Base-by-base conservation (phyloP, 1,140 invertebrate genomes). In the Diabrotica undecimpunctata region DNA sequence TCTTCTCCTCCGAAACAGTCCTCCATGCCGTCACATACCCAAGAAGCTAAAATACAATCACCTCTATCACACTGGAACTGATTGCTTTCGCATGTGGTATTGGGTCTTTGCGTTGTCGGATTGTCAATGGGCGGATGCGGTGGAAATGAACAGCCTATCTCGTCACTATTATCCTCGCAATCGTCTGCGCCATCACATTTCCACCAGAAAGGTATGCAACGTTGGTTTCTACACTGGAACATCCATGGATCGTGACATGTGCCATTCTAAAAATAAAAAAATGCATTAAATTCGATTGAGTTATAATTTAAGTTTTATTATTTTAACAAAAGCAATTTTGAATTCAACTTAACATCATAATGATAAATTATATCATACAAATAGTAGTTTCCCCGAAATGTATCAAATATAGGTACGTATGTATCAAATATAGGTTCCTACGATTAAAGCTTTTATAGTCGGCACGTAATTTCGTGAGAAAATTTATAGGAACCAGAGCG, bases 131-230 rank as follows among this genome's bases (percentile, higher is more conserved):
- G 8, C 9, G 52, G 51, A 50, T 61, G 35, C 7, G 50, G 5
- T n/a, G 38, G 14, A 11, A 62, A 55, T 14, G 37, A 50, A 61
- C 75, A 78, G 6, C 74, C 74, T 10, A 70, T 7, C 74, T 95
- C 93, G 73, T 96, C 93, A 0, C 88, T 89, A 39, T 83, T 81
- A 75, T 96, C 93, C 0, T 84, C 86, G 71, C 93, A 96, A 72
- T 95, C 93, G 66, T 88, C 78, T 12, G 82, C 80, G 5, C 77
- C 72, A 69, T 85, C 84, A 67, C 84, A 81, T 78, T 90, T 87
- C 88, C 93, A 94, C 91, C 91, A 89, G 54, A 87, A 87, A 0
- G 93, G 91, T 54, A 96, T 87, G 75, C 94, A 97, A 64, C 88
- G 88, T 10, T 85, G 83, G 71, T 90, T 90, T 9, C 80, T 77